phyloP scores from a whole-genome alignment of 2,113 vertebrate species.

The Psilopogon haemacephalus region DNA sequence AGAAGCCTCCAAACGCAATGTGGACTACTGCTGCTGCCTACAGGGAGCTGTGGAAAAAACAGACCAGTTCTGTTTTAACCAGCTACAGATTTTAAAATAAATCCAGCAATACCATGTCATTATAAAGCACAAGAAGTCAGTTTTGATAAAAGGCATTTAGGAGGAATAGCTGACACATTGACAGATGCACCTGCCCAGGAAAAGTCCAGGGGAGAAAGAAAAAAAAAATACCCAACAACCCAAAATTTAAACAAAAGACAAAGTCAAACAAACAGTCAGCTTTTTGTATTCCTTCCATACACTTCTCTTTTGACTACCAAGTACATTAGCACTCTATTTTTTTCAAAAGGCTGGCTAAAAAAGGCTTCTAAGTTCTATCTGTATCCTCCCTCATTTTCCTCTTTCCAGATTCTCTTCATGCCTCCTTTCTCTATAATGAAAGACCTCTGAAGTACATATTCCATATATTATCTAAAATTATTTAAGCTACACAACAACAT shows the following conservation, averaged over 20 bases:
- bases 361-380: neutral
- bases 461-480: neutral
- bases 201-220: accelerated
- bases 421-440: neutral
- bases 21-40: constrained; percentile 51
- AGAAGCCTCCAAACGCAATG: neutral
- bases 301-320: neutral
- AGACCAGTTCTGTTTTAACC: neutral
- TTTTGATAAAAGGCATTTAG: neutral
- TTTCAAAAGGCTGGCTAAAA: neutral
- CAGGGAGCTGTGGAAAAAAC: constrained; percentile 23
- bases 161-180: neutral
- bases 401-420: neutral
- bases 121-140: neutral
- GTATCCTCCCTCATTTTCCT: neutral
- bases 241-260: no score
- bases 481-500: neutral
- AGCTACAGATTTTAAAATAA: neutral
- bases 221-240: no score
- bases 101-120: neutral
- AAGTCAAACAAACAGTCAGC: no score
- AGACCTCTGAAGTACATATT: neutral
- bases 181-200: neutral
- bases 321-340: neutral
- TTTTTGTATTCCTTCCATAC: neutral